These are phyloP conservation scores for Alcedo atthis DNA, from an alignment of 2,797 vertebrate genomes.

Conservation along the genomic window DNA sequence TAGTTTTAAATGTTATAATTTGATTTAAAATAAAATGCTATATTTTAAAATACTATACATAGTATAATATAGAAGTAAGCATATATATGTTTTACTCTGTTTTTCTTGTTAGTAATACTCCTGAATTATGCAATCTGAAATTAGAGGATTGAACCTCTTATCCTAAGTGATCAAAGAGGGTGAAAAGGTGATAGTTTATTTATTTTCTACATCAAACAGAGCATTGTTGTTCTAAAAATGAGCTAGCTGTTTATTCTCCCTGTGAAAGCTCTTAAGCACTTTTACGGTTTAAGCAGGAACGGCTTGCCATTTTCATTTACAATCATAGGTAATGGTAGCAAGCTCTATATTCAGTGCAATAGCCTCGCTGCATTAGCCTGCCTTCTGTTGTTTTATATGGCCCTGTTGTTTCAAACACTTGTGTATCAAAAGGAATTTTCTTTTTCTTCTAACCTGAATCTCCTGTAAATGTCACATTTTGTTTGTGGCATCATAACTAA, in stretches of 20 bases:
- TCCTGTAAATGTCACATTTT: not conserved
- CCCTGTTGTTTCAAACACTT: not conserved
- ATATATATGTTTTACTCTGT: not conserved
- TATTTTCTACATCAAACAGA: conserved; percentile 1
- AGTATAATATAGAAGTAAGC: not conserved
- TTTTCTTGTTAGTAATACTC: not conserved
- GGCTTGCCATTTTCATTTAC: conserved; percentile 18
- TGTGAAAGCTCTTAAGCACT: not conserved
- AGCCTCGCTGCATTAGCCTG: not conserved
- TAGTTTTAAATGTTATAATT: not conserved
- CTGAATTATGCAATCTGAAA: not conserved
- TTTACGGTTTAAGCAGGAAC: not conserved
- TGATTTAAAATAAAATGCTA: not conserved
- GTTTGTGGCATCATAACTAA: not conserved
- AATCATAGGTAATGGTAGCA: not conserved
- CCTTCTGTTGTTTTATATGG: not conserved
- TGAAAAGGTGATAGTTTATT: not conserved
- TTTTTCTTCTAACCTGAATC: not conserved
- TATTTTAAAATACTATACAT: not conserved
- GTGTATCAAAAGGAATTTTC: not conserved
- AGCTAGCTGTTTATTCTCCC: not conserved
- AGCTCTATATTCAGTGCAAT: not conserved
- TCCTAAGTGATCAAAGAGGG: not conserved
- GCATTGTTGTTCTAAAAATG: not conserved
- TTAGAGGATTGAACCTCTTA: not conserved